Percentiles rank a stretch among this genome's conserved stretches.
Conservation (phyloP, 64 coral and sea anemone genomes). For the Porites australiensis region DNA sequence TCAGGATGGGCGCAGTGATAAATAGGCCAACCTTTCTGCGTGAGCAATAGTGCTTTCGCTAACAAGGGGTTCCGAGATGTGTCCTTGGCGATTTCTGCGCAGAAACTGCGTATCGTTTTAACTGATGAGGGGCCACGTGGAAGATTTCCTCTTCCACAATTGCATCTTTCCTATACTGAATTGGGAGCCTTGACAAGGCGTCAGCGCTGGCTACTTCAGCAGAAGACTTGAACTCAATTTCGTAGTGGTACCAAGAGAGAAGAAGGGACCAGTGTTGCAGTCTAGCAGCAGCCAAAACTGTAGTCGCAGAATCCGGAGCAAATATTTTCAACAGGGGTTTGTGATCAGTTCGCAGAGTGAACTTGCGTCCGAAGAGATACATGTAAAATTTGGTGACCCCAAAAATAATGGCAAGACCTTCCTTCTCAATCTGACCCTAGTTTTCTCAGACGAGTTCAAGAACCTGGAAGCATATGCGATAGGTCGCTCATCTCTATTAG, state of each 20-base stretch:
- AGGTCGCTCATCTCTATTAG: no score
- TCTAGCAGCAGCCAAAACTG: slow-evolving; percentile 51
- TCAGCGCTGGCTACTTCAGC: neutral
- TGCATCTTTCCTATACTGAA: slow-evolving; percentile 45
- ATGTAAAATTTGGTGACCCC: no score
- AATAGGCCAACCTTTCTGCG: neutral
- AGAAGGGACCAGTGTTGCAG: slow-evolving; percentile 74
- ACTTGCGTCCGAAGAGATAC: no score
- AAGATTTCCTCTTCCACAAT: slow-evolving; percentile 34
- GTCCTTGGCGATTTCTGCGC: slow-evolving; percentile 15
- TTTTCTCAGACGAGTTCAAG: no score
- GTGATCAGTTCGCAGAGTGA: no score
- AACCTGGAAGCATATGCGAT: no score
- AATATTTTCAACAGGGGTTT: no score
- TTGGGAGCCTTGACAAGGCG: slow-evolving; percentile 24
- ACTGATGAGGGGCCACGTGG: neutral
- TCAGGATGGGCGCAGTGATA: slow-evolving; percentile 6
- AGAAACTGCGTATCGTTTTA: slow-evolving; percentile 30
- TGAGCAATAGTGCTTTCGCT: neutral
- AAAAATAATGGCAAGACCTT: no score
- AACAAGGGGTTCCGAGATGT: neutral
- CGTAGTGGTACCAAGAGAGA: slow-evolving; percentile 42
- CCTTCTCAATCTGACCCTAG: no score
- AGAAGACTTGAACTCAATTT: slow-evolving; percentile 18
- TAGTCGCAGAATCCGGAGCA: slow-evolving; percentile 49